A percentile compares a stretch with the other conserved stretches of the same genome.
These are phyloP conservation scores for Nixonia krombeini DNA, from an alignment of 1,140 invertebrate species.

Conservation along the genomic window DNA sequence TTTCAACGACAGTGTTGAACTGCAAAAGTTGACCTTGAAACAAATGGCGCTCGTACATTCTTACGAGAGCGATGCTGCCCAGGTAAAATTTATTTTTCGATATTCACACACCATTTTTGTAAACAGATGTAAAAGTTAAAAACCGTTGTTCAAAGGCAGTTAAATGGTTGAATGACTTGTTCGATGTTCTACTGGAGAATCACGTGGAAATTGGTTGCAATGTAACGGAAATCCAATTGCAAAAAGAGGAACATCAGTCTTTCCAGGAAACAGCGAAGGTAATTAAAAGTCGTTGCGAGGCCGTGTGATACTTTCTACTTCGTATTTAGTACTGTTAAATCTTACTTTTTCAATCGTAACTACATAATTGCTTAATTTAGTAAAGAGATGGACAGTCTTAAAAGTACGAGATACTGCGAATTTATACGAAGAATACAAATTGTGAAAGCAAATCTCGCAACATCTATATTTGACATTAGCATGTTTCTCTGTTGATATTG, in stretches of 20 bases:
- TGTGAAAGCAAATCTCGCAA: too few relatives aligned
- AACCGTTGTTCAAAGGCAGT: constrained; percentile 73
- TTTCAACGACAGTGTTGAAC: constrained; percentile 79
- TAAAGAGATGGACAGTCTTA: too few relatives aligned
- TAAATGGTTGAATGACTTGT: constrained; percentile 82
- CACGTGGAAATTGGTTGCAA: constrained; percentile 82
- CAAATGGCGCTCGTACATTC: constrained; percentile 81
- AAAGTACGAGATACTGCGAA: too few relatives aligned
- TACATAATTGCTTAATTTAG: too few relatives aligned
- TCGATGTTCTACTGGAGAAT: constrained; percentile 78
- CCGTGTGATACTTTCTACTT: too few relatives aligned
- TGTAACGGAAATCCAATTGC: constrained; percentile 79
- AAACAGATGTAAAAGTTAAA: too few relatives aligned
- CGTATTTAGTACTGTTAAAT: too few relatives aligned
- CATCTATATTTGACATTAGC: too few relatives aligned
- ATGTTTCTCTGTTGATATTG: too few relatives aligned
- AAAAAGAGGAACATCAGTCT: constrained; percentile 82
- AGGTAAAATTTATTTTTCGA: constrained; percentile 64
- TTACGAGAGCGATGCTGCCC: constrained; percentile 82
- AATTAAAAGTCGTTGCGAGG: too few relatives aligned
- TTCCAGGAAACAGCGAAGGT: constrained; percentile 84
- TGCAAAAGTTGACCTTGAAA: constrained; percentile 82
- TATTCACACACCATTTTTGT: background rate
- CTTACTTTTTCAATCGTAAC: too few relatives aligned
- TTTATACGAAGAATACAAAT: too few relatives aligned